phyloP scores from a whole-genome alignment of 1,140 invertebrate genomes.

The Drosophila mauritiana region DNA sequence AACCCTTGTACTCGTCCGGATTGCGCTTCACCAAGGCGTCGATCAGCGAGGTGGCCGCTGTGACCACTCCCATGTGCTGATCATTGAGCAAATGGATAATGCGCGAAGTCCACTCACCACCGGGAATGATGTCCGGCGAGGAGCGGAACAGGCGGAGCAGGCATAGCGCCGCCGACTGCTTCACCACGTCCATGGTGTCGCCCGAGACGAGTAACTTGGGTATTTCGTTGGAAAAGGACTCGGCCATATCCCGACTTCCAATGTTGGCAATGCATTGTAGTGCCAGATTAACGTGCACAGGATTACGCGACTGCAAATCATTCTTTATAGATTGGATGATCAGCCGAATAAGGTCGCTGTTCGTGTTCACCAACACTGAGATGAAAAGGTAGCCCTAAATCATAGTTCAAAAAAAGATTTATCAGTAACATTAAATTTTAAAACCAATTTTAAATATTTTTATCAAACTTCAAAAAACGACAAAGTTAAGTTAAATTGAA shows the following conservation, averaged over 20 bases:
- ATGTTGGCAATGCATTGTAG: conserved; percentile 99
- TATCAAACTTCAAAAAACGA: not conserved
- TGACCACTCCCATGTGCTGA: conserved; percentile 99
- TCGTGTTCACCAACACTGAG: conserved; percentile 99
- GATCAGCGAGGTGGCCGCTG: conserved; percentile 98
- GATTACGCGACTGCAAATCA: conserved; percentile 98
- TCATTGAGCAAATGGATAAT: conserved; percentile 99
- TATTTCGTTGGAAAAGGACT: conserved; percentile 99
- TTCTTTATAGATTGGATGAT: conserved; percentile 99
- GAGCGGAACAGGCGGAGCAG: conserved; percentile 96
- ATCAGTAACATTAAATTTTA: not conserved
- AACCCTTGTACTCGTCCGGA: conserved; percentile 99
- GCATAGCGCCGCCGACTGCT: conserved; percentile 99
- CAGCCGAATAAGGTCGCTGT: conserved; percentile 99
- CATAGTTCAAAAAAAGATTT: conserved; percentile 12
- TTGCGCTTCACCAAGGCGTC: conserved; percentile 99
- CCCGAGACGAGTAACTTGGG: conserved; percentile 99
- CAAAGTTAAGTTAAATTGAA: not conserved
- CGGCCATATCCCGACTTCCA: conserved; percentile 99
- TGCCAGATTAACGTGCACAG: conserved; percentile 99
- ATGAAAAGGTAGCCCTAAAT: conserved; percentile 98
- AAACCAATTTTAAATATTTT: too few relatives aligned
- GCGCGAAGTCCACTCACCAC: conserved; percentile 99
- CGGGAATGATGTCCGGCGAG: conserved; percentile 96
- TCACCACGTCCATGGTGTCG: conserved; percentile 99